Evolutionary conservation across 2,888 invertebrate genomes (phyloP), one percentile per base, ranked within the genome.

Genomic region (Catocala nupta): DNA sequence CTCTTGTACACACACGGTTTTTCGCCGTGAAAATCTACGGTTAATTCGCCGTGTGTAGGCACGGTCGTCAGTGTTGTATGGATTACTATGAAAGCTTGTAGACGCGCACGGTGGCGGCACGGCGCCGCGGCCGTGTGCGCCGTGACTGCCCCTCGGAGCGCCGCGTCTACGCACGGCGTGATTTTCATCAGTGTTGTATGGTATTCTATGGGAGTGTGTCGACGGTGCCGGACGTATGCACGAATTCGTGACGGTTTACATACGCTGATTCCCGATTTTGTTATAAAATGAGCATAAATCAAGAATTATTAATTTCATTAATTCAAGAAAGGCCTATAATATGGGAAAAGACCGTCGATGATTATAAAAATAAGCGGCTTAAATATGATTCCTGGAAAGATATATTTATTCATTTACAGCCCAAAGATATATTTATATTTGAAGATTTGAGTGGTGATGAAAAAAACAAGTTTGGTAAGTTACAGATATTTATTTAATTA

Each of bases 301-400:
- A 70, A 69, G 74, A 74, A 70, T 72, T 68, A 72, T 62, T 70
- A 63, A 74, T 74, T 67, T 59, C 69, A 51, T 61, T 70, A 48
- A 59, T 70, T 72, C 65, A 73, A 53, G 65, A 73, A 63, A 68
- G 66, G 55, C 68, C 71, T 68, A 56, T 66, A 59, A 60, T 67
- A 64, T 66, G 69, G 63, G 61, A 65, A 62, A 71, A 76, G 65
- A 71, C 71, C 52, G 62, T 70, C 48, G 70, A 68, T 13, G 66
- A 71, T 73, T 72, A 72, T 71, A 70, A 72, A 68, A 76, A 76
- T 72, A 70, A 72, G 63, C 67, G 66, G 53, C 57, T 70, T 59
- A 73, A 75, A 59, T 68, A 68, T 62, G 67, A 71, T 70, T 68
- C 66, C 61, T 73, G 70, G 68, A 70, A 70, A 68, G 64, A 68